A percentile compares a stretch with the other conserved stretches of the same genome.
Conservation (phyloP, 2,888 invertebrate genomes). For the Hypsopygia costalis region DNA sequence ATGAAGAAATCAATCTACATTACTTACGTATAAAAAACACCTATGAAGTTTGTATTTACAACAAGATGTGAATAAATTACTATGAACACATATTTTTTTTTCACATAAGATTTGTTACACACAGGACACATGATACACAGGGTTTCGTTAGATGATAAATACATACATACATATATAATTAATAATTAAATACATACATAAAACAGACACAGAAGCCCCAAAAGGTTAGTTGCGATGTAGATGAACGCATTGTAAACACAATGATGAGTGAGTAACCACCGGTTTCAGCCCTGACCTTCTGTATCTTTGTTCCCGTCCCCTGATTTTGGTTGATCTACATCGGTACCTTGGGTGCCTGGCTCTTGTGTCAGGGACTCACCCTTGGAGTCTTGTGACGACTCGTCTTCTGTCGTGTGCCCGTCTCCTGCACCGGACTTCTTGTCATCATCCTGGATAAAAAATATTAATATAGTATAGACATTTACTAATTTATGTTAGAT, state of each 20-base stretch:
- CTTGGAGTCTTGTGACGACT: slow-evolving; percentile 78
- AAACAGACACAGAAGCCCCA: slow-evolving; percentile 27
- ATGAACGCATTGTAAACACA: slow-evolving; percentile 50
- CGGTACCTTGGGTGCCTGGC: slow-evolving; percentile 54
- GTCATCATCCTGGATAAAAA: slow-evolving; percentile 66
- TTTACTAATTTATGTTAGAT: too few species aligned
- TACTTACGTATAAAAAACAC: too few species aligned
- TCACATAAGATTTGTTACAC: too few species aligned
- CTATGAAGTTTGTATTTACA: too few species aligned
- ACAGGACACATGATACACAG: too few species aligned
- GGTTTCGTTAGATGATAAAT: too few species aligned
- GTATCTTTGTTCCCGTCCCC: slow-evolving; percentile 32
- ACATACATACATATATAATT: too few species aligned
- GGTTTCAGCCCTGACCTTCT: slow-evolving; percentile 48
- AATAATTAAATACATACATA: too few species aligned
- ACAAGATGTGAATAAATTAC: too few species aligned
- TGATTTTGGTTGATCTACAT: slow-evolving; percentile 60
- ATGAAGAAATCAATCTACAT: too few species aligned
- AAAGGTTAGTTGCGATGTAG: slow-evolving; percentile 67
- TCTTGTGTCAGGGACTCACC: slow-evolving; percentile 55
- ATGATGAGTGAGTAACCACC: slow-evolving; percentile 20
- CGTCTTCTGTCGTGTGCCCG: slow-evolving; percentile 74
- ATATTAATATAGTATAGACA: too few species aligned
- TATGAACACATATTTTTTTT: too few species aligned
- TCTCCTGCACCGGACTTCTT: slow-evolving; percentile 72